Evolutionary conservation across 2,113 vertebrate genomes (phyloP).

Genomic region (Stercorarius parasiticus): DNA sequence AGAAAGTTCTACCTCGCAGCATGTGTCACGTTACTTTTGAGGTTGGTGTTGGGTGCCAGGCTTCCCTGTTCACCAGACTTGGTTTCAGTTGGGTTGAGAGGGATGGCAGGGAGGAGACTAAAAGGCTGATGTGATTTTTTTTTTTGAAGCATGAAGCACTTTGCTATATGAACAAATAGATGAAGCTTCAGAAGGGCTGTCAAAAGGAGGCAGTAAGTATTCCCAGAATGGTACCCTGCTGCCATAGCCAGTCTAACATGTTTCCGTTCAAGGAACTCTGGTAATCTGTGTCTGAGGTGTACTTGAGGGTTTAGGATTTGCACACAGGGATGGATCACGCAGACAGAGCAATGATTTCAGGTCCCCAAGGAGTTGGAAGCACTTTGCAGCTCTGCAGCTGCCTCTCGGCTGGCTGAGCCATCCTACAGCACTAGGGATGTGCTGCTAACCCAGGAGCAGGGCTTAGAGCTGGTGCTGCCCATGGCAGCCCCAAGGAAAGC

Average conservation of each 20-base stretch:
- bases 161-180: not conserved
- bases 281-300: rapidly evolving
- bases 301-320: not conserved
- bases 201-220: not conserved
- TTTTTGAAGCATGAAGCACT: not conserved
- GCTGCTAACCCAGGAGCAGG: not conserved
- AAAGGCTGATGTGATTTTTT: not conserved
- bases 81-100: not conserved
- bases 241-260: not conserved
- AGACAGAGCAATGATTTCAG: not conserved
- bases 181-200: not conserved
- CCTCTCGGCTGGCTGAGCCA: not conserved
- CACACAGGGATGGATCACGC: not conserved
- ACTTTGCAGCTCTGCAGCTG: not conserved
- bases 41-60: not conserved
- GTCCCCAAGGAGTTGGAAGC: not conserved
- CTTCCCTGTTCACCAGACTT: not conserved
- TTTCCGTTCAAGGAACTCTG: not conserved
- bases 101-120: not conserved
- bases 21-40: not conserved
- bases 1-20: not conserved
- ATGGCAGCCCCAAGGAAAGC: not conserved
- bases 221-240: not conserved
- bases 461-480: not conserved
- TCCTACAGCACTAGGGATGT: not conserved